These are phyloP conservation scores for Galeruca laticollis DNA, from an alignment of 2,888 invertebrate species.

Conservation along the genomic window DNA sequence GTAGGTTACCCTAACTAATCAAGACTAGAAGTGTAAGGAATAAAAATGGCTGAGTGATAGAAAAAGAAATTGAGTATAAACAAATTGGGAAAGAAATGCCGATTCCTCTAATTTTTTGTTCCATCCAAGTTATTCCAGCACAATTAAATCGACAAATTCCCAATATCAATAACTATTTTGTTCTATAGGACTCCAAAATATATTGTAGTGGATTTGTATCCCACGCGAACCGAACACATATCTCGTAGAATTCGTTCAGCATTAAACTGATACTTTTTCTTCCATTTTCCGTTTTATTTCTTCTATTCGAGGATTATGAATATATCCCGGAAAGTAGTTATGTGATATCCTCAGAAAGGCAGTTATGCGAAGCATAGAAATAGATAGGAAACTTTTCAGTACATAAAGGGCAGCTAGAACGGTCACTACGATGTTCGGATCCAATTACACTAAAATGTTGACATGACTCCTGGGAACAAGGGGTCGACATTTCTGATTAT, in stretches of 20 bases:
- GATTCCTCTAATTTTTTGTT: no score
- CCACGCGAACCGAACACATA: not conserved
- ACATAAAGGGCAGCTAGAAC: constrained; percentile 27
- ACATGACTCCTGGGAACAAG: constrained; percentile 48
- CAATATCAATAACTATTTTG: no score
- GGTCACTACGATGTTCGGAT: constrained; percentile 39
- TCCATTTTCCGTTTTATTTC: constrained; percentile 7
- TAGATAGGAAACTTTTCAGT: constrained; percentile 33
- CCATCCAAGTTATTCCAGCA: no score
- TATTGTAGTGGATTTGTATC: not conserved
- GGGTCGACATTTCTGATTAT: constrained; percentile 37
- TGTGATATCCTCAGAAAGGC: constrained; percentile 27
- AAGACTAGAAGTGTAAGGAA: no score
- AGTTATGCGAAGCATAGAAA: constrained; percentile 32
- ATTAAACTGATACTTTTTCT: constrained; percentile 3
- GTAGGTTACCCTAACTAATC: no score
- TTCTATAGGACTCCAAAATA: not conserved
- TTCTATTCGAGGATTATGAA: constrained; percentile 26
- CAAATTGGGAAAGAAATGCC: no score
- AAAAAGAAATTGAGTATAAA: no score
- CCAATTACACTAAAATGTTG: constrained; percentile 47
- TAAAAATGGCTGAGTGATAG: no score
- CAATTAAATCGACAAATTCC: no score
- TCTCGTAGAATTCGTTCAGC: not conserved
- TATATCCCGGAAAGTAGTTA: constrained; percentile 27